These are phyloP conservation scores for Threskiornis aethiopicus DNA, from an alignment of 2,797 vertebrate species.

Conservation along the genomic window DNA sequence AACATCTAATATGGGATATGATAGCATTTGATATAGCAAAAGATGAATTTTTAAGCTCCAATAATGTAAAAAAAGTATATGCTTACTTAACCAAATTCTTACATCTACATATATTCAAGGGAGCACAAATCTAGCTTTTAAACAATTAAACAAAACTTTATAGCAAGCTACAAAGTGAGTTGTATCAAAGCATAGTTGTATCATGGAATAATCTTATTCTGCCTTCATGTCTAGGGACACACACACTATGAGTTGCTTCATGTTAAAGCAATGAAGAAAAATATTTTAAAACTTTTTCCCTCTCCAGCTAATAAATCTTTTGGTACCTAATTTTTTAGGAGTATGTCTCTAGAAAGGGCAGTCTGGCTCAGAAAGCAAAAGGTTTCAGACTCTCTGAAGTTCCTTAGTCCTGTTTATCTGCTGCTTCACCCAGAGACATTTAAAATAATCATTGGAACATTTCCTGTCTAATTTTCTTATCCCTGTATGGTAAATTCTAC, in stretches of 20 bases:
- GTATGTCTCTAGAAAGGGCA: background rate
- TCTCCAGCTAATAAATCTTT: constrained; percentile 13
- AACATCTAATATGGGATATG: background rate
- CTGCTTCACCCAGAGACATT: background rate
- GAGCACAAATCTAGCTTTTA: background rate
- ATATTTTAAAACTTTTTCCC: background rate
- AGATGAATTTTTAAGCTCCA: background rate
- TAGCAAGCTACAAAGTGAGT: background rate
- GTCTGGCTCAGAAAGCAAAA: background rate
- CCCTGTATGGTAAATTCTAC: background rate
- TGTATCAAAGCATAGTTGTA: background rate
- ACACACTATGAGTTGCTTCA: background rate
- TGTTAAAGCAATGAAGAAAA: constrained; percentile 23
- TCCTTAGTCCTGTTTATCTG: constrained; percentile 7
- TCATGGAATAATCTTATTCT: background rate
- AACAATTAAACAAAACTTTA: background rate
- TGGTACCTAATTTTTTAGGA: constrained; percentile 16
- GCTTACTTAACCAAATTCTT: background rate
- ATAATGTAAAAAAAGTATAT: background rate
- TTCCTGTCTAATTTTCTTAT: constrained; percentile 17
- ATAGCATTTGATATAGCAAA: background rate
- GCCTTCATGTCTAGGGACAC: background rate
- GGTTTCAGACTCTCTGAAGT: background rate
- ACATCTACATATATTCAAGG: background rate
- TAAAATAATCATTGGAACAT: background rate